Conservation (phyloP, 2,113 vertebrate species). For the Nyctereutes procyonoides region DNA sequence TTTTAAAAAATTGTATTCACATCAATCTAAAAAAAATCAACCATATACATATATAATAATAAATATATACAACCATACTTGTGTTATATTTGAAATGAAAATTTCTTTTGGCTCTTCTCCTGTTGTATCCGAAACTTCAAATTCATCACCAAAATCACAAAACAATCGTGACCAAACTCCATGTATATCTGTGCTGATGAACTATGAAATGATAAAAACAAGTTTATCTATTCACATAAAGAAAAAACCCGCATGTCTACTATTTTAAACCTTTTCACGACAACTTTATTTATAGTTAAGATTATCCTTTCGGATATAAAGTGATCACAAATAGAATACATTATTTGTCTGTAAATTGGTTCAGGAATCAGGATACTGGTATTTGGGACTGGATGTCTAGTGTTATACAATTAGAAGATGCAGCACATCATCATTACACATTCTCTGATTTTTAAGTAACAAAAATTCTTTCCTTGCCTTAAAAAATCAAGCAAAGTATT, state of each 20-base stretch:
- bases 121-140: conserved; percentile 96
- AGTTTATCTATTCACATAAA: neutral
- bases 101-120: conserved; percentile 98
- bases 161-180: conserved; percentile 96
- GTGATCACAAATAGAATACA: neutral
- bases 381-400: neutral
- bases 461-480: neutral
- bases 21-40: conserved; percentile 22
- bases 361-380: conserved; percentile 10
- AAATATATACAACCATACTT: conserved; percentile 86
- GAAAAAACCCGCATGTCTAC: neutral
- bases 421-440: neutral
- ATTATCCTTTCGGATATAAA: neutral
- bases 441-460: conserved; percentile 2
- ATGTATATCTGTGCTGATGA: conserved; percentile 94
- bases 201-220: conserved; percentile 86
- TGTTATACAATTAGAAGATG: conserved; percentile 27
- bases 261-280: neutral
- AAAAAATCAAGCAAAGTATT: conserved; percentile 24
- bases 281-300: conserved; percentile 41
- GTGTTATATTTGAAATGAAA: conserved; percentile 97
- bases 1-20: conserved; percentile 11
- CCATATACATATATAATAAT: neutral
- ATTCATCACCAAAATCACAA: conserved; percentile 97
- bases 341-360: neutral